Conservation (phyloP, 2,797 vertebrate species). For the Nasua narica region DNA sequence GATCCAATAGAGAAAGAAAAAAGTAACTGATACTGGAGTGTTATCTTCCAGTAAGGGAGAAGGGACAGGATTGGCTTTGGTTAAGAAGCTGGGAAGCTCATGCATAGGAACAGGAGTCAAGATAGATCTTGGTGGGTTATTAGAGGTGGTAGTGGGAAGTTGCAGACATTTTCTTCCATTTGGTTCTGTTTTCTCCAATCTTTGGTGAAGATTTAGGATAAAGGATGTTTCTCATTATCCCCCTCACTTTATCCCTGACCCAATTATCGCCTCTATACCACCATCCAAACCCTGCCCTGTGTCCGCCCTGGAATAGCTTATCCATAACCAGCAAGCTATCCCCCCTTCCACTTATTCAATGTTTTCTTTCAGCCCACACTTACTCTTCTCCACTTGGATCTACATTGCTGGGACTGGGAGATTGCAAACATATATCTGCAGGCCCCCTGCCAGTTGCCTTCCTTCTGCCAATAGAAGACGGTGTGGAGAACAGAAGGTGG, state of each 20-base stretch:
- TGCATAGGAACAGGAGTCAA: not conserved
- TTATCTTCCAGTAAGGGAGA: too few species aligned
- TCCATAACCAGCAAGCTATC: not conserved
- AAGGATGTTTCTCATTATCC: not conserved
- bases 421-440: not conserved
- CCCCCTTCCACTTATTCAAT: not conserved
- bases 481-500: not conserved
- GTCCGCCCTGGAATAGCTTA: not conserved
- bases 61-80: not conserved
- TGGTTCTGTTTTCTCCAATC: not conserved
- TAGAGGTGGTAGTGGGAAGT: not conserved
- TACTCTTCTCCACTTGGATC: not conserved
- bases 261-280: too few species aligned
- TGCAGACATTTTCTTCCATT: not conserved
- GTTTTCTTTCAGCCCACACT: not conserved
- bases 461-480: not conserved
- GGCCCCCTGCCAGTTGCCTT: not conserved
- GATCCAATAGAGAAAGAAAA: not conserved
- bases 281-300: not conserved
- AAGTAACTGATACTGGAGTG: not conserved
- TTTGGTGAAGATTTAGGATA: not conserved
- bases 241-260: not conserved
- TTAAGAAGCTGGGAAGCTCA: not conserved
- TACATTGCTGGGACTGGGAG: not conserved
- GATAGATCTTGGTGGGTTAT: not conserved